A percentile compares a stretch with the other conserved stretches of the same genome.
Evolutionary conservation across 2,113 vertebrate genomes (phyloP).

Genomic region (Arothron firmamentum): DNA sequence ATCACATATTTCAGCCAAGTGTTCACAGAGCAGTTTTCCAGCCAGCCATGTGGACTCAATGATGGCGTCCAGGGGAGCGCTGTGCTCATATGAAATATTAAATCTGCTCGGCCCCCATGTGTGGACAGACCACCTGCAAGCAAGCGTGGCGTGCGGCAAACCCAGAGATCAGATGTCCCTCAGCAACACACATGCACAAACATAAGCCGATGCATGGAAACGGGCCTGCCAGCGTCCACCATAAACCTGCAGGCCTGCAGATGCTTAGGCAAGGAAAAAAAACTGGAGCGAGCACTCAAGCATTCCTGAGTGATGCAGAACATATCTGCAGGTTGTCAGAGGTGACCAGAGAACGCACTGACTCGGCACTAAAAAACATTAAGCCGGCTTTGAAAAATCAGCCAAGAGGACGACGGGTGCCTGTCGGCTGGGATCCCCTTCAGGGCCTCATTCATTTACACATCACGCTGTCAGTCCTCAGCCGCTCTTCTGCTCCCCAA

Average conservation of each 20-base stretch:
- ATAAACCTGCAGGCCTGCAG: constrained; percentile 36
- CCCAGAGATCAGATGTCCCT: constrained; percentile 69
- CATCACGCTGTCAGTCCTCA: constrained; percentile 44
- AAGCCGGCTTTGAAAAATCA: constrained; percentile 41
- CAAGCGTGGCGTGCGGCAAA: constrained; percentile 70
- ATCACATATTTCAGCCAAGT: constrained; percentile 90
- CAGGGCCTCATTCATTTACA: constrained; percentile 60
- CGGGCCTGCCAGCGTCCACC: constrained; percentile 21
- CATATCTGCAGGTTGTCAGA: no score
- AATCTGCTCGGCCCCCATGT: constrained; percentile 84
- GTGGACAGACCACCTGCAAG: constrained; percentile 93
- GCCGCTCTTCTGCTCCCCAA: constrained; percentile 48
- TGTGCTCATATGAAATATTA: constrained; percentile 95
- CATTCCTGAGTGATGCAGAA: no score
- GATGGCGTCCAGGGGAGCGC: constrained; percentile 86
- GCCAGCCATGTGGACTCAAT: constrained; percentile 97
- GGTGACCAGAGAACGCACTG: not conserved
- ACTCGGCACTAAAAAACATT: constrained; percentile 37
- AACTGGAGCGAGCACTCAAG: not conserved
- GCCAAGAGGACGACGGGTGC: constrained; percentile 56
- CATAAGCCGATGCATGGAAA: constrained; percentile 7
- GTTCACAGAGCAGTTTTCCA: constrained; percentile 94
- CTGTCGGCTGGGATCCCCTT: constrained; percentile 54
- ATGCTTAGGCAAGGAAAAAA: constrained; percentile 38
- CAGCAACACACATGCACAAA: constrained; percentile 61